phyloP scores from a whole-genome alignment of 1,140 invertebrate genomes.

The Drosophila novamexicana region DNA sequence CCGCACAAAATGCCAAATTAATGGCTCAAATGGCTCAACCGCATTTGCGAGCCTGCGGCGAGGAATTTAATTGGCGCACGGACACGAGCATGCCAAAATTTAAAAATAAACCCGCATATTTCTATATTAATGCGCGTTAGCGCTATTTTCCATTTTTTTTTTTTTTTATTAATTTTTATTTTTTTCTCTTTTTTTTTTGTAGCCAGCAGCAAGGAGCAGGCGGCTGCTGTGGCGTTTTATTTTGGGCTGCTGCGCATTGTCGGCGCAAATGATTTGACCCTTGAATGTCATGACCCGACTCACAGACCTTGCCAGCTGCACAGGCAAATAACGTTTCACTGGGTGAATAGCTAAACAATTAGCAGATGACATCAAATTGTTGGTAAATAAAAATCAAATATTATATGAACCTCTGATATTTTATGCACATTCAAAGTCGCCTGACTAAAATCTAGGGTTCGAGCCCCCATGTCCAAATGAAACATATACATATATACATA shows the following conservation, averaged over 20 bases:
- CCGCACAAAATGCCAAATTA: slow-evolving; percentile 35
- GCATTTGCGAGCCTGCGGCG: slow-evolving; percentile 7
- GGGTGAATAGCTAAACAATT: background rate
- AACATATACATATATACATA: too few species aligned
- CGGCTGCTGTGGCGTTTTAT: slow-evolving; percentile 27
- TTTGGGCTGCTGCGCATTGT: slow-evolving; percentile 26
- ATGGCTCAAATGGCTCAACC: slow-evolving; percentile 37
- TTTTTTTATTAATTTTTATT: background rate
- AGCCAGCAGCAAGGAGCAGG: background rate
- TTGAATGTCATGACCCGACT: slow-evolving; percentile 54
- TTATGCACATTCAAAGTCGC: too few species aligned
- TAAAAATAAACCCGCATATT: slow-evolving; percentile 44
- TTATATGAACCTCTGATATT: too few species aligned
- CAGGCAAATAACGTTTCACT: slow-evolving; percentile 2
- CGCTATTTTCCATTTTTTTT: background rate
- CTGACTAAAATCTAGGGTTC: too few species aligned
- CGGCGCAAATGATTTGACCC: slow-evolving; percentile 52
- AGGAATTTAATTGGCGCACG: slow-evolving; percentile 32
- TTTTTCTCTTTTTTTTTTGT: background rate
- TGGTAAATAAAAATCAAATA: too few species aligned
- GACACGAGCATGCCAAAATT: slow-evolving; percentile 20
- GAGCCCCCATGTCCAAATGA: too few species aligned
- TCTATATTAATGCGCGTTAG: slow-evolving; percentile 30
- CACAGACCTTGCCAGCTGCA: background rate
- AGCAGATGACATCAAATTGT: slow-evolving; percentile 1